Conservation (phyloP, 2,797 vertebrate species). For the Typhlichthys subterraneus region DNA sequence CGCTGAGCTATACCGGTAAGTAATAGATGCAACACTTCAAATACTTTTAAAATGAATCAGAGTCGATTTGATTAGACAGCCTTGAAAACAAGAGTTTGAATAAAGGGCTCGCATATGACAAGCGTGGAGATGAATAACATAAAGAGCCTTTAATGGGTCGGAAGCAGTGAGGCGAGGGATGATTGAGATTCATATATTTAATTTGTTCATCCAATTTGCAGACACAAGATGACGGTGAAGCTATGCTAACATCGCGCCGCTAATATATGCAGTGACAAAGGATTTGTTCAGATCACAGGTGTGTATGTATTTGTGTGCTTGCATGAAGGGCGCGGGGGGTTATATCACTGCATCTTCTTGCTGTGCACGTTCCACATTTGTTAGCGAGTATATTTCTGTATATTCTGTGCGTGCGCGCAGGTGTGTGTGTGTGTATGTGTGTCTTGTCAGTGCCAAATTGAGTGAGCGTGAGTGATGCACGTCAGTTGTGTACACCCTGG, state of each 20-base stretch:
- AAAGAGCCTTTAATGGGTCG: slow-evolving; percentile 44
- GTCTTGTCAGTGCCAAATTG: slow-evolving; percentile 12
- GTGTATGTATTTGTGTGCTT: slow-evolving; percentile 13
- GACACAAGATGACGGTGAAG: slow-evolving; percentile 39
- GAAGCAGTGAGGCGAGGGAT: slow-evolving; percentile 35
- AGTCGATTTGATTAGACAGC: slow-evolving; percentile 61
- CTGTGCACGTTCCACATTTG: background rate
- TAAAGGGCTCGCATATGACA: slow-evolving; percentile 37
- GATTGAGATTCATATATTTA: slow-evolving; percentile 45
- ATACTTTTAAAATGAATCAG: slow-evolving; percentile 49
- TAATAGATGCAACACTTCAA: slow-evolving; percentile 20
- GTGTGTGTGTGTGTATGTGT: slow-evolving; percentile 12
- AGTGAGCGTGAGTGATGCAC: slow-evolving; percentile 34
- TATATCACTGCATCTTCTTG: background rate
- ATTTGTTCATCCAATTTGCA: slow-evolving; percentile 53
- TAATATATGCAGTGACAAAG: slow-evolving; percentile 33
- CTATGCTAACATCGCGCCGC: slow-evolving; percentile 17
- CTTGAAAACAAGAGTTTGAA: slow-evolving; percentile 57
- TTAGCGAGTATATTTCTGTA: slow-evolving; percentile 15
- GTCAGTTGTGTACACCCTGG: slow-evolving; percentile 40
- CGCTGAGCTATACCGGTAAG: slow-evolving; percentile 26
- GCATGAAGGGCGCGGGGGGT: background rate
- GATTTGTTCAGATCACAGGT: slow-evolving; percentile 15
- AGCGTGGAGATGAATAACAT: slow-evolving; percentile 54
- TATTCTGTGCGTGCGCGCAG: slow-evolving; percentile 22